phyloP scores from a whole-genome alignment of 2,888 invertebrate species.

The Spilarctia lutea region DNA sequence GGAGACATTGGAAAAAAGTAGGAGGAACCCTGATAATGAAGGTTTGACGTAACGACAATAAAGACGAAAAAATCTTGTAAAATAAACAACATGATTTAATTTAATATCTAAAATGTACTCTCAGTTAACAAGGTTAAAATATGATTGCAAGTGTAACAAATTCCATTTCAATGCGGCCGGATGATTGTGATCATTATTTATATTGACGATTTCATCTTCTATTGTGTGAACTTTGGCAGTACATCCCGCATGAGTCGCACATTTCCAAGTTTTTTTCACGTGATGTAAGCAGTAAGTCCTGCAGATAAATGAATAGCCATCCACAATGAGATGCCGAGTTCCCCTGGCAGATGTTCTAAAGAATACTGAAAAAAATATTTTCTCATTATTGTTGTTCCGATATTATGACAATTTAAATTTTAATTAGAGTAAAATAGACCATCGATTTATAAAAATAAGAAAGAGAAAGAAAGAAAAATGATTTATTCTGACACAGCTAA shows the following conservation, averaged over 20 bases:
- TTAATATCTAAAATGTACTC: slow-evolving; percentile 10
- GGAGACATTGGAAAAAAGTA: neutral
- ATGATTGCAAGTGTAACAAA: slow-evolving; percentile 38
- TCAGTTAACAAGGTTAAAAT: slow-evolving; percentile 28
- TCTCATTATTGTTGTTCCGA: slow-evolving; percentile 1
- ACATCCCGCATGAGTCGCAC: slow-evolving; percentile 69
- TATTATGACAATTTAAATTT: neutral
- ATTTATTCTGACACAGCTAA: neutral
- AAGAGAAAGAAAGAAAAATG: neutral
- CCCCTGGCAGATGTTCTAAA: slow-evolving; percentile 71
- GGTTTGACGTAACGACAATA: neutral
- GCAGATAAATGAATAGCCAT: slow-evolving; percentile 72
- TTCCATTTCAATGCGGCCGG: slow-evolving; percentile 42
- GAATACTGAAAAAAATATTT: slow-evolving; percentile 64
- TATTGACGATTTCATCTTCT: slow-evolving; percentile 62
- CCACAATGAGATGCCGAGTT: slow-evolving; percentile 66
- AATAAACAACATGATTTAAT: slow-evolving; percentile 13
- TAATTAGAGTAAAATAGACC: neutral
- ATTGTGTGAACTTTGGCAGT: slow-evolving; percentile 73
- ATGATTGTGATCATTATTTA: slow-evolving; percentile 68
- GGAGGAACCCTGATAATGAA: neutral
- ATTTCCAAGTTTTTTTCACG: slow-evolving; percentile 71
- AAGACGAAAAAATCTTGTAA: neutral
- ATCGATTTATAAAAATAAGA: neutral
- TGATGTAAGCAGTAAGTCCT: slow-evolving; percentile 68